Evolutionary conservation across 2,797 vertebrate species (phyloP).

Genomic region (Pterois miles): DNA sequence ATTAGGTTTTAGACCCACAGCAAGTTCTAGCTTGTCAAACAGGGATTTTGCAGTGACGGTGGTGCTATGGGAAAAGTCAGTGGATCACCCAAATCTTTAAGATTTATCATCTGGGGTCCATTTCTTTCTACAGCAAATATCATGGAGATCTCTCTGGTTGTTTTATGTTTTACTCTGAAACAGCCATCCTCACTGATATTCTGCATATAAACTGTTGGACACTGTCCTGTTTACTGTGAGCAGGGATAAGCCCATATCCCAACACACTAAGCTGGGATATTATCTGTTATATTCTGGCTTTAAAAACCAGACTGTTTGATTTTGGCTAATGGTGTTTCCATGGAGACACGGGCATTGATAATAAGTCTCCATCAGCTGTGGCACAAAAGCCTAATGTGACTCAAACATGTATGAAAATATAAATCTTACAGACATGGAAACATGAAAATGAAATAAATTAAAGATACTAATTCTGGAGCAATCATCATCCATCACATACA

Average conservation of each 20-base stretch:
- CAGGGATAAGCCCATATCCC: not conserved
- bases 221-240: not conserved
- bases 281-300: not conserved
- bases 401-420: not conserved
- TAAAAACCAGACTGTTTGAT: not conserved
- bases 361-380: not conserved
- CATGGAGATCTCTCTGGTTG: not conserved
- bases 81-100: not conserved
- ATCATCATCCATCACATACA: not conserved
- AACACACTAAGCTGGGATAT: not conserved
- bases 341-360: not conserved
- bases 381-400: not conserved
- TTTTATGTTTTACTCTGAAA: not conserved
- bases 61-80: not conserved
- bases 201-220: not conserved
- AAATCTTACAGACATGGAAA: not conserved
- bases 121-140: not conserved
- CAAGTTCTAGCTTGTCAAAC: not conserved
- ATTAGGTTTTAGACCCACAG: not conserved
- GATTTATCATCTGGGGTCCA: not conserved
- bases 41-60: not conserved
- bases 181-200: not conserved
- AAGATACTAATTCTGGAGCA: not conserved
- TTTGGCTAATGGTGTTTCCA: constrained; percentile 5
- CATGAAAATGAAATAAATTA: not conserved